Percentiles rank a stretch among this genome's conserved stretches.
phyloP scores from a whole-genome alignment of 2,797 vertebrate species.

The Chaetophractus vellerosus region DNA sequence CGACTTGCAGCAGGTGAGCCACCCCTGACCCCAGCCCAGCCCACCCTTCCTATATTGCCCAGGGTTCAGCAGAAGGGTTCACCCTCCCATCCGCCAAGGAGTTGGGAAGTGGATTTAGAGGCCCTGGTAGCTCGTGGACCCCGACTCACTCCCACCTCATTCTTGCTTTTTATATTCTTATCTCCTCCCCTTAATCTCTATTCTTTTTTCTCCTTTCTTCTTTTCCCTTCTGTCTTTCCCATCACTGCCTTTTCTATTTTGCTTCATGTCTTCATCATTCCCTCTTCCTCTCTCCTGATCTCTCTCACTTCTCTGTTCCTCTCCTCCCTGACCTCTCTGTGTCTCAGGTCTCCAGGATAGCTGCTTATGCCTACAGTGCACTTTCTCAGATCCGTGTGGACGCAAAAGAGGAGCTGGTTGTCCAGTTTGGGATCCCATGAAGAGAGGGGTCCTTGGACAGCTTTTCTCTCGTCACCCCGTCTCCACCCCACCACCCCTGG shows the following conservation, averaged over 20 bases:
- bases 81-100: not conserved
- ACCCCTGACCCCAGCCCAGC: rapidly evolving
- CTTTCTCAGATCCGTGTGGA: constrained; percentile 99
- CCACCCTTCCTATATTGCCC: not conserved
- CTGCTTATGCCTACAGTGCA: constrained; percentile 97
- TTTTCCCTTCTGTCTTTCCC: not conserved
- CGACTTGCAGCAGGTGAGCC: constrained; percentile 96
- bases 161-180: not conserved
- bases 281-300: not conserved
- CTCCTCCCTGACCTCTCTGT: constrained; percentile 1
- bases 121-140: not conserved
- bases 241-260: not conserved
- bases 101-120: not conserved
- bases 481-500: constrained; percentile 72
- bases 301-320: constrained; percentile 21
- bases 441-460: constrained; percentile 71
- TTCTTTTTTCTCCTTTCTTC: not conserved
- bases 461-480: constrained; percentile 83
- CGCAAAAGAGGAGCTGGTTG: constrained; percentile 98
- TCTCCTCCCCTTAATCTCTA: too few species aligned
- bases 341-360: constrained; percentile 96
- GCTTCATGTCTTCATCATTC: not conserved
- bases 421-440: constrained; percentile 99
- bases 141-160: not conserved
- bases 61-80: constrained; percentile 9